A percentile compares a stretch with the other conserved stretches of the same genome.
These are phyloP conservation scores for Litocranius walleri DNA, from an alignment of 2,113 vertebrate species.

Conservation along the genomic window DNA sequence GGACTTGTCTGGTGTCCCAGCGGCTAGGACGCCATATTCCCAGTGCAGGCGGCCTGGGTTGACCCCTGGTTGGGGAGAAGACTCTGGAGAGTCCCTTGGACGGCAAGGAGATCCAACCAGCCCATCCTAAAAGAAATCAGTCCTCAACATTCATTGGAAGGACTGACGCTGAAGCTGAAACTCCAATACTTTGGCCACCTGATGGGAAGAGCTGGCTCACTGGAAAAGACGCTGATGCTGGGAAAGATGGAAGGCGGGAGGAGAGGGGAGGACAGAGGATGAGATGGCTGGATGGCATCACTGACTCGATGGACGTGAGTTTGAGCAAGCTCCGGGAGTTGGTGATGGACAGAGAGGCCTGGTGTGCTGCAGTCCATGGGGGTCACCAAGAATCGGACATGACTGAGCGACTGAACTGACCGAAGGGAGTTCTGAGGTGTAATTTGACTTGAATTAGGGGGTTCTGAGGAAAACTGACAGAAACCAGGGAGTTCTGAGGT, in stretches of 20 bases:
- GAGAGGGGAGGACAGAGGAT: rapidly evolving
- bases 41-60: not conserved
- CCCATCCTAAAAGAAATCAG: not conserved
- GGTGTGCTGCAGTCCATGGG: not conserved
- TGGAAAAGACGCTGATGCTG: not conserved
- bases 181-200: not conserved
- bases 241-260: rapidly evolving
- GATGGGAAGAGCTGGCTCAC: not conserved
- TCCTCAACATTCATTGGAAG: not conserved
- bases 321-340: rapidly evolving
- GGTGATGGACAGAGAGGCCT: not conserved
- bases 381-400: not conserved
- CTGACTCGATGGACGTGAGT: rapidly evolving
- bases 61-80: not conserved
- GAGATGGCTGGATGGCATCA: not conserved
- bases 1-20: not conserved
- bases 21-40: not conserved
- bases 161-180: not conserved
- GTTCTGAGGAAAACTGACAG: not conserved
- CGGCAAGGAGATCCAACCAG: not conserved
- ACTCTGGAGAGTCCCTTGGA: not conserved
- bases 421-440: not conserved
- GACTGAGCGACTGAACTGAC: not conserved
- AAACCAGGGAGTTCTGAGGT: not conserved
- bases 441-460: not conserved